Evolutionary conservation across 1,140 invertebrate genomes (phyloP), one percentile per base, ranked within the genome.

Genomic region (Drosophila parvula): DNA sequence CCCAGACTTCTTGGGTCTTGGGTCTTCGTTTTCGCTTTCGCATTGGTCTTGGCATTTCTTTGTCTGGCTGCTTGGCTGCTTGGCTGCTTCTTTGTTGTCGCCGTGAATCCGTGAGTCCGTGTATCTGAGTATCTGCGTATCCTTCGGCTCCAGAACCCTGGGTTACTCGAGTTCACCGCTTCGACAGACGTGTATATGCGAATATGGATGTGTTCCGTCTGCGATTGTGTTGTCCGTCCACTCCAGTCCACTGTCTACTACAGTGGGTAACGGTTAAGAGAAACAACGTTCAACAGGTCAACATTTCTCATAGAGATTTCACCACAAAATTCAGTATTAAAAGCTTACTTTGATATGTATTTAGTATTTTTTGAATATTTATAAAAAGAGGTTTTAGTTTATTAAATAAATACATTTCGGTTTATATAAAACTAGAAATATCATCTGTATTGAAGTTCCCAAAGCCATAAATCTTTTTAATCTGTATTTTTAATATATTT

Each of bases 91-190:
- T 74, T 75, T 75, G 73, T 75, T 75, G 59, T 75, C 70, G 73
- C 69, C 41, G 30, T 28, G 58, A 27, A 44, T 59, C 44, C 59
- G 71, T 64, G 45, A 51, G 47, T 71, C 30, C 45, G 32, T 50
- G 65, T 67, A 41, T 62, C 51, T 30, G 47, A 56, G 59, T 62
- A 40, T 60, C 38, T 43, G 62, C 47, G 63, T 69, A 70, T 73
- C 70, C 67, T 71, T 71, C 47, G 56, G 62, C 73, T 76, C 27
- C 62, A 64, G 47, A 43, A 36, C 47, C 60, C 63, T 76, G 73
- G 74, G 74, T 76, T 76, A 76, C 56, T 76, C 38, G 63, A 76
- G 74, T 76, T 76, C 73, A 76, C 45, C 59, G 59, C 34, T 61
- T 63, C 43, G 11, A 59, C 64, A 64, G 64, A 68, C 51, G 57